Percentiles rank a stretch among this genome's conserved stretches.
phyloP scores from a whole-genome alignment of 2,888 invertebrate genomes.

The Oxyscelio sp. region DNA sequence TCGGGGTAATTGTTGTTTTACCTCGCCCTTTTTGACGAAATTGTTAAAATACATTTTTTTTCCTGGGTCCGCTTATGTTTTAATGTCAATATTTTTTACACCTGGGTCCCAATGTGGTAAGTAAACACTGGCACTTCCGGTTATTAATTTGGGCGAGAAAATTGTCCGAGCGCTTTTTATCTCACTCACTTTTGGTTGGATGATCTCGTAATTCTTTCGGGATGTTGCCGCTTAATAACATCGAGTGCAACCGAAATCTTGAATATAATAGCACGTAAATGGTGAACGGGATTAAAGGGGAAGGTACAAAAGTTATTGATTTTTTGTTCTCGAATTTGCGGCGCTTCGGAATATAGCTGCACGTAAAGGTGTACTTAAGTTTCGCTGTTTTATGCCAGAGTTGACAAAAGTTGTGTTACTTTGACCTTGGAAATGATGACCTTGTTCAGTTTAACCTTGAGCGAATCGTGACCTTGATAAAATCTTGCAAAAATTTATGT shows the following conservation, averaged over 20 bases:
- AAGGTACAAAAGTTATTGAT: too few species aligned
- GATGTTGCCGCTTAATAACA: slow-evolving; percentile 10
- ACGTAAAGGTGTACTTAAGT: too few species aligned
- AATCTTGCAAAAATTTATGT: too few species aligned
- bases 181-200: neutral
- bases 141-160: slow-evolving; percentile 45
- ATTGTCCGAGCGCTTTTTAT: slow-evolving; percentile 22
- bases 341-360: too few species aligned
- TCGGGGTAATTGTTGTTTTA: slow-evolving; percentile 10
- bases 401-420: too few species aligned
- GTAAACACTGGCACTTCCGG: slow-evolving; percentile 42
- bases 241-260: neutral
- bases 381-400: too few species aligned
- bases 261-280: too few species aligned
- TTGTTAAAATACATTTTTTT: neutral
- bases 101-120: slow-evolving; percentile 23
- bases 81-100: slow-evolving; percentile 27
- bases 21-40: neutral
- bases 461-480: too few species aligned
- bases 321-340: too few species aligned
- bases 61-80: neutral
- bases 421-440: too few species aligned
- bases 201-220: slow-evolving; percentile 22
- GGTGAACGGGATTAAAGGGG: too few species aligned
- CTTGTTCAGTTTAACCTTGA: too few species aligned